Percentiles rank a stretch among this genome's conserved stretches.
These are phyloP conservation scores for Pseudorhiza aurosa DNA, from an alignment of 30 jellyfish, hydroid and myxozoan species.

Conservation along the genomic window DNA sequence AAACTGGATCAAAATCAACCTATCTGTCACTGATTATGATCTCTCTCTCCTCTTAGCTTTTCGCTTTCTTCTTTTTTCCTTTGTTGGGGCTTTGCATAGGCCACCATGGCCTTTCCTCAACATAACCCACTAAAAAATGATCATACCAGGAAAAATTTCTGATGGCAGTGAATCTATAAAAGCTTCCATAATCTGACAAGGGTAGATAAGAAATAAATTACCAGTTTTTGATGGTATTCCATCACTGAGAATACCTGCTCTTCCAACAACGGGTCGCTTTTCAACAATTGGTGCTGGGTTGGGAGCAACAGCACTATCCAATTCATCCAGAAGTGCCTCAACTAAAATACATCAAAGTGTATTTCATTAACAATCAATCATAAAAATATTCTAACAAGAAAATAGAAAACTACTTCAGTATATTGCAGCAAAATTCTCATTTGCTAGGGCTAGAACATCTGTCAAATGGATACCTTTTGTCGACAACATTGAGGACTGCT, in stretches of 20 bases:
- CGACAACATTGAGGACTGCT: conserved; percentile 63
- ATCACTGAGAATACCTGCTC: conserved; percentile 47
- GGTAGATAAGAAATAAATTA: too few relatives aligned
- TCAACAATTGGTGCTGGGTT: conserved; percentile 77
- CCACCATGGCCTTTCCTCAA: too few relatives aligned
- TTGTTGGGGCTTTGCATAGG: too few relatives aligned
- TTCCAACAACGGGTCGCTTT: conserved; percentile 62
- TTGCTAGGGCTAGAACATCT: too few relatives aligned
- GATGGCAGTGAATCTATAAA: too few relatives aligned
- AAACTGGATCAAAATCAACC: too few relatives aligned
- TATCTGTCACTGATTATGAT: too few relatives aligned
- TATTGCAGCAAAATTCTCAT: background rate
- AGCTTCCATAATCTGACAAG: too few relatives aligned
- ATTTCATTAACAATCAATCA: background rate
- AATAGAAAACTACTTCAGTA: background rate
- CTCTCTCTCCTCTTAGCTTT: too few relatives aligned
- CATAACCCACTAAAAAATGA: too few relatives aligned
- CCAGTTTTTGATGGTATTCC: conserved; percentile 65
- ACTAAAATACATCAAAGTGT: conserved; percentile 49
- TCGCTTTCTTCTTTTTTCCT: too few relatives aligned
- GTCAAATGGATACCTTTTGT: conserved; percentile 53
- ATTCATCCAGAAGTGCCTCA: conserved; percentile 94
- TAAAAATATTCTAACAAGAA: background rate
- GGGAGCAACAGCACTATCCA: conserved; percentile 90
- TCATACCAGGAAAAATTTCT: too few relatives aligned